Evolutionary conservation across 2,113 vertebrate species (phyloP).

Genomic region (Elephantulus edwardii): DNA sequence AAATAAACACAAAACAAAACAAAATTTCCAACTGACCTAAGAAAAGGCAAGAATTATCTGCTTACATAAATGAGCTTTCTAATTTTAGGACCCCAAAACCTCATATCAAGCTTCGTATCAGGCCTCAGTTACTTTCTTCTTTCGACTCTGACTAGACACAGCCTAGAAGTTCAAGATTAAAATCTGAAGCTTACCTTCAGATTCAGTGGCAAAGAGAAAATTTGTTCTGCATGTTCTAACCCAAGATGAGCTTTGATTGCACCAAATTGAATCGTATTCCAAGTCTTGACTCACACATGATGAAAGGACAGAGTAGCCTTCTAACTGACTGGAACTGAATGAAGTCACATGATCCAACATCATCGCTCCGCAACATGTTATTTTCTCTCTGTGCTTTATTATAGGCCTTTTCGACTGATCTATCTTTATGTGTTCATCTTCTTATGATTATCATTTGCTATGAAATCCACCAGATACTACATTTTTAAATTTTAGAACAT

Average conservation of each 20-base stretch:
- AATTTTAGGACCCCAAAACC: not conserved
- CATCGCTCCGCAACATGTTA: not conserved
- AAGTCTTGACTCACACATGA: not conserved
- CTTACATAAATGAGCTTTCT: not conserved
- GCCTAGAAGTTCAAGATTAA: not conserved
- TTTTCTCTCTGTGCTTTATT: not conserved
- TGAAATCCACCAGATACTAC: not conserved
- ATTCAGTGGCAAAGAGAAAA: not conserved
- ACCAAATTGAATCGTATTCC: not conserved
- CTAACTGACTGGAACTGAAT: too few relatives aligned
- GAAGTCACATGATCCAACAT: not conserved
- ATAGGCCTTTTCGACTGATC: not conserved
- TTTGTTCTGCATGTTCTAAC: not conserved
- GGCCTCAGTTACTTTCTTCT: not conserved
- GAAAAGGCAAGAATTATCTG: not conserved
- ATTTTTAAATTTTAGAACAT: conserved; percentile 5
- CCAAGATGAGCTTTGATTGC: not conserved
- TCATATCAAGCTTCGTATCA: not conserved
- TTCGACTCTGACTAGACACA: not conserved
- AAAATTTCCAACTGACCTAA: not conserved
- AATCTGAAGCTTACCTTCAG: not conserved
- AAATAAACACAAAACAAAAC: not conserved
- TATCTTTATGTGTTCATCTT: not conserved
- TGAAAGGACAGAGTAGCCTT: not conserved
- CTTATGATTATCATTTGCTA: not conserved